Conservation (phyloP, 2,797 vertebrate species). For the Betta splendens region DNA sequence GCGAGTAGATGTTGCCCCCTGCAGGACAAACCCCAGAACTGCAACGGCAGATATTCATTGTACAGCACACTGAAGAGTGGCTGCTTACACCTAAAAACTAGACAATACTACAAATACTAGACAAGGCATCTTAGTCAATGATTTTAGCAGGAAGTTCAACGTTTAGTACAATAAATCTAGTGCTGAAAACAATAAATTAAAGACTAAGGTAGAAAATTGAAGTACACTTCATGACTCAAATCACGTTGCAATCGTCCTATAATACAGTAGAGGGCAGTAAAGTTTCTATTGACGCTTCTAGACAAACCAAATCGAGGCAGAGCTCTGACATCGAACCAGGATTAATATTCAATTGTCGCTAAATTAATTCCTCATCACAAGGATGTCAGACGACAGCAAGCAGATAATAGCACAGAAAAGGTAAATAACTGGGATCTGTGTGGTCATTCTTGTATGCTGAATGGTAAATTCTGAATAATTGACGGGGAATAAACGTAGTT, state of each 20-base stretch:
- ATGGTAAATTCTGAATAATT: accelerated
- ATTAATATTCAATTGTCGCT: constrained; percentile 49
- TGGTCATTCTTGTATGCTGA: neutral
- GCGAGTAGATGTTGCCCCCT: constrained; percentile 36
- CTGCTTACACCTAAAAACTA: neutral
- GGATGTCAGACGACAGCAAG: constrained; percentile 72
- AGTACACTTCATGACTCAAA: too few relatives aligned
- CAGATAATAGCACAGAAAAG: constrained; percentile 70
- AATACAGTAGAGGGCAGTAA: constrained; percentile 39
- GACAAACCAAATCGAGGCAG: constrained; percentile 50
- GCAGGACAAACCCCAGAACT: constrained; percentile 32
- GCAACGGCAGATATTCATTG: neutral
- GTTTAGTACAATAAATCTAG: too few relatives aligned
- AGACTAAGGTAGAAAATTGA: too few relatives aligned
- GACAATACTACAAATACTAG: neutral
- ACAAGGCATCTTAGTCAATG: too few relatives aligned
- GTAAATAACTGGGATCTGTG: constrained; percentile 24
- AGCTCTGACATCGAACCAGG: constrained; percentile 23
- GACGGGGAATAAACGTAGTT: neutral
- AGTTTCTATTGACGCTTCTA: constrained; percentile 12
- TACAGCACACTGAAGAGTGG: neutral
- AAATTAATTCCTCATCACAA: constrained; percentile 9
- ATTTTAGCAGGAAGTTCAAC: too few relatives aligned
- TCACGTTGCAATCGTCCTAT: neutral
- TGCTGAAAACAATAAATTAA: too few relatives aligned